phyloP scores from a whole-genome alignment of 2,888 invertebrate species.

The Pyrocoelia pectoralis region DNA sequence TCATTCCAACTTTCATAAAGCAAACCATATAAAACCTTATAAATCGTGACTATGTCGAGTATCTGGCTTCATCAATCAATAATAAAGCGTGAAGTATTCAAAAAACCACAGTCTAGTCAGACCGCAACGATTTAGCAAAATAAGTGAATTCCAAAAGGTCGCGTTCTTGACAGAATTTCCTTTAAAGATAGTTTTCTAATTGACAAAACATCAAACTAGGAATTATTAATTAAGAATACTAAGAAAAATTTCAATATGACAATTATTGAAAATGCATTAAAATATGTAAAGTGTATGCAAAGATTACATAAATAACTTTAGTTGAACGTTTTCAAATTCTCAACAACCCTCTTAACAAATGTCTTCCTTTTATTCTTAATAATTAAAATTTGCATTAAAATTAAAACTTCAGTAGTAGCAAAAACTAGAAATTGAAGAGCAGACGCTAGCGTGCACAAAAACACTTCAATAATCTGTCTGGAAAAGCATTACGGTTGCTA shows the following conservation, averaged over 20 bases:
- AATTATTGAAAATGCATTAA: not conserved
- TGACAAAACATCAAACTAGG: not conserved
- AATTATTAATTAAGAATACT: not conserved
- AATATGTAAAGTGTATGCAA: not conserved
- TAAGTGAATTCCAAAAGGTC: not conserved
- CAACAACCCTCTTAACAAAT: conserved; percentile 6
- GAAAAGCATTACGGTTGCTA: conserved; percentile 18
- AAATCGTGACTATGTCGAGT: conserved; percentile 4
- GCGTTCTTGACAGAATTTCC: not conserved
- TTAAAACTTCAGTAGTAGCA: conserved; percentile 11
- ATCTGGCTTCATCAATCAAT: conserved; percentile 1
- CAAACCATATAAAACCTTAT: not conserved
- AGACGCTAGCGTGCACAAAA: conserved; percentile 20
- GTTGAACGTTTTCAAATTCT: conserved; percentile 4
- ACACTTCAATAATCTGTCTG: conserved; percentile 28
- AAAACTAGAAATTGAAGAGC: conserved; percentile 20
- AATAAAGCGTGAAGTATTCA: conserved; percentile 4
- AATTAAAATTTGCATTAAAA: conserved; percentile 19
- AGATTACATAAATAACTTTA: not conserved
- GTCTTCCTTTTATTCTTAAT: conserved; percentile 15
- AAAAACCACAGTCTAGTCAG: conserved; percentile 10
- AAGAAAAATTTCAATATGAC: not conserved
- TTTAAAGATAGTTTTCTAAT: not conserved
- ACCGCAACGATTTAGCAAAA: not conserved
- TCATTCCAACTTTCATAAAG: not conserved